Evolutionary conservation across 2,888 invertebrate species (phyloP), one percentile per base, ranked within the genome.

Genomic region (Eilema sororculum): DNA sequence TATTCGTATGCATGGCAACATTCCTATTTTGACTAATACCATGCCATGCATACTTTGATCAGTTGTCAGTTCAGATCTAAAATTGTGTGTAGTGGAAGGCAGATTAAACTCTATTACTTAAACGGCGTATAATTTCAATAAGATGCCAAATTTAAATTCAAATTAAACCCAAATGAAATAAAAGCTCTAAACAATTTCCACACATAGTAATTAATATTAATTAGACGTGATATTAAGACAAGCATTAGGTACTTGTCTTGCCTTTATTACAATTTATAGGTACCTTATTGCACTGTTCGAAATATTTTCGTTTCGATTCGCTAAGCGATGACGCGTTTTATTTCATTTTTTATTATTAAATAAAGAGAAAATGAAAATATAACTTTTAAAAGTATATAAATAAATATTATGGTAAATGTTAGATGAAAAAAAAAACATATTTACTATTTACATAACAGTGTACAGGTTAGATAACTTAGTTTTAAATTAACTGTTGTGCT

Each of bases 391-490:
- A 46, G 20, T 20, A n/a, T 0, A 52, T 1, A 52, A 25, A 58
- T 25, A 24, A 58, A 58, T 25, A 58, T 28, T 16, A 16, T 58
- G 16, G 24, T 28, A 28, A 25, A 20, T 25, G 28, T 58, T 24
- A 58, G 20, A 16, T 16, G 24, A 6, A 24, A n/a, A 16, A 58
- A 25, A 58, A 58, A 25, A 28, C 25, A 58, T 9, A 25, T 58
- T 58, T 13, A 16, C 58, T 58, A 58, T 58, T 58, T 28, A 58
- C 58, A 58, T 58, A 16, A 58, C 58, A 58, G 58, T 58, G 25
- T 58, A 16, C 25, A 25, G 13, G 10, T 25, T 22, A 22, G 6
- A 56, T 22, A 56, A 16, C 13, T 8, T 20, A 25, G 5, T 13
- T 58, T 58, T 58, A 58, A 58, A 20, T 13, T n/a, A 46, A 0